Base-by-base conservation (phyloP, 1,140 invertebrate genomes). In the Lepidostoma basale region DNA sequence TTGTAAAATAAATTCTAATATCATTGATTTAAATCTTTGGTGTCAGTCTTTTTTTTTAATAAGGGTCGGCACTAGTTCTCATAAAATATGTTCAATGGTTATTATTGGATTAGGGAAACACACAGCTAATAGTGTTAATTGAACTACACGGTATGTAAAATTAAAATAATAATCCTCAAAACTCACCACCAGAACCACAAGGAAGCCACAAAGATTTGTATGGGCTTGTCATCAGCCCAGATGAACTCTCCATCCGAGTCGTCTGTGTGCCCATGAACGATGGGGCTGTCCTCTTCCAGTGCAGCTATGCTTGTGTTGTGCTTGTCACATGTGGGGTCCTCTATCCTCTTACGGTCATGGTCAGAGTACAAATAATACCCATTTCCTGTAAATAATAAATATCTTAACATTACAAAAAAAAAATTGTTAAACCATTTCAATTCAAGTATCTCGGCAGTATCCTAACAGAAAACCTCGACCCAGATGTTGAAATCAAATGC, bases 141-240 rank as follows among this genome's bases (percentile, higher is more conserved):
- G n/a, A n/a, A n/a, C n/a, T n/a, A n/a, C n/a, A n/a, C n/a, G n/a
- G n/a, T n/a, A n/a, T n/a, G n/a, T n/a, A n/a, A n/a, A n/a, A n/a
- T n/a, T n/a, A n/a, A 30, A 68, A 71, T 69, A 74, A 49, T 20
- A 3, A 70, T 62, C 65, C 40, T 33, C 10, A 69, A 22, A 20
- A 81, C 83, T 75, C 79, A 88, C 87, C 92, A 94, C 88, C 90
- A 94, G 77, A 88, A 89, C 90, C 90, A 93, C 0, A 95, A 75
- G 0, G 90, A 91, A 26, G 88, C 85, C 39, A 82, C 80, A 72
- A 81, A 80, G 0, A 83, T 77, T 44, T 82, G 79, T 0, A 83
- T 77, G 23, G 64, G 40, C 54, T 44, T 47, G 45, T 70, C 47
- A 6, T 25, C 28, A 14, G 45, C n/a, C 68, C 68, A 70, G 18